phyloP scores from a whole-genome alignment of 1,140 invertebrate genomes.

The Polyergus mexicanus region DNA sequence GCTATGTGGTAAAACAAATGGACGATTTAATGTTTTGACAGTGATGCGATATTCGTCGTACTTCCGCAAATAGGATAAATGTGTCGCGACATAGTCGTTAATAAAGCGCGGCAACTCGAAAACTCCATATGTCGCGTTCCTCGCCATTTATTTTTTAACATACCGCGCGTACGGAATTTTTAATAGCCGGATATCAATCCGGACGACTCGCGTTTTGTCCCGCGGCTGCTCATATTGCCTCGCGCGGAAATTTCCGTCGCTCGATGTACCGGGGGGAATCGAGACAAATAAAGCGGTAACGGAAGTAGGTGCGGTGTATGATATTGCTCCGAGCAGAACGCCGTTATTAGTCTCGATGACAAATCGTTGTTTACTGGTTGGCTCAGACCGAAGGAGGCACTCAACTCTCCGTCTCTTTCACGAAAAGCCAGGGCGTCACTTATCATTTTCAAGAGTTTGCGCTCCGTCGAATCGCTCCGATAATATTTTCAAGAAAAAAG shows the following conservation, averaged over 20 bases:
- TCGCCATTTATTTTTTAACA: conserved; percentile 49
- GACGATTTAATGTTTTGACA: conserved; percentile 55
- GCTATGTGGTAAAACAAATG: conserved; percentile 56
- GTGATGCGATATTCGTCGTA: conserved; percentile 49
- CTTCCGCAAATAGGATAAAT: conserved; percentile 56
- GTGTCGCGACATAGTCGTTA: conserved; percentile 50
- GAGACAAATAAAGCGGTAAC: conserved; percentile 60
- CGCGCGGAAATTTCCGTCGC: conserved; percentile 56
- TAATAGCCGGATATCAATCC: conserved; percentile 56
- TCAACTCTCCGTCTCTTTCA: conserved; percentile 49
- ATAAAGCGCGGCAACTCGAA: conserved; percentile 44
- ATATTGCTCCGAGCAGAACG: conserved; percentile 57
- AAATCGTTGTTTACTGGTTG: conserved; percentile 76
- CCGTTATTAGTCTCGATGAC: conserved; percentile 71
- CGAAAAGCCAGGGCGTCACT: conserved; percentile 57
- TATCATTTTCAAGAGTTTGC: conserved; percentile 66
- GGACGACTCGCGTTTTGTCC: conserved; percentile 34
- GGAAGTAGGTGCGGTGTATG: conserved; percentile 51
- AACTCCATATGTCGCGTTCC: conserved; percentile 2
- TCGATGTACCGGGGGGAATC: conserved; percentile 38
- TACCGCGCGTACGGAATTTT: conserved; percentile 47
- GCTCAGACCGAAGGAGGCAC: conserved; percentile 48
- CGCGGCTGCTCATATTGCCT: conserved; percentile 49
- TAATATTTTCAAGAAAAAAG: conserved; percentile 57
- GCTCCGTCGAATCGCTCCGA: conserved; percentile 52